These are phyloP conservation scores for Lacerta bilineata DNA, from an alignment of 2,797 vertebrate species.

Conservation along the genomic window DNA sequence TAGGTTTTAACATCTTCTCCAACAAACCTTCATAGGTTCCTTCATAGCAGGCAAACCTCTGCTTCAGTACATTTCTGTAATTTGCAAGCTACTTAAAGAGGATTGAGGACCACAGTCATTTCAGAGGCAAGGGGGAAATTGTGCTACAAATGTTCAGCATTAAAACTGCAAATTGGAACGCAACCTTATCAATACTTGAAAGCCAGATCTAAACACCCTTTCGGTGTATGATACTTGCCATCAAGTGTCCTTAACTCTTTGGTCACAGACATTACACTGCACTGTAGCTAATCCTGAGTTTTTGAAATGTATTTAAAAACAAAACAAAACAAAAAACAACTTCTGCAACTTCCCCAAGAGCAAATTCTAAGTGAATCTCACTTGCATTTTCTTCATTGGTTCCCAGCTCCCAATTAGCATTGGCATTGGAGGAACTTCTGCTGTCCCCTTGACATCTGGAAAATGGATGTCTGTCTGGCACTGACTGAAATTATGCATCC, in stretches of 20 bases:
- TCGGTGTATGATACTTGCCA: not conserved
- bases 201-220: not conserved
- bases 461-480: constrained; percentile 33
- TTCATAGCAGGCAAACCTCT: not conserved
- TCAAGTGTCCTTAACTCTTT: not conserved
- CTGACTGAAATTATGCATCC: constrained; percentile 33
- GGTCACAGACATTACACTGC: too few species aligned
- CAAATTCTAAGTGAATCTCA: constrained; percentile 7
- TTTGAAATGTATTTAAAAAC: not conserved
- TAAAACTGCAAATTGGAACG: not conserved
- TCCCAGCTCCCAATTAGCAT: constrained; percentile 18
- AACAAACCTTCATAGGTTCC: not conserved
- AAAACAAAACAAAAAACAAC: not conserved
- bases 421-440: constrained; percentile 16
- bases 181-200: not conserved
- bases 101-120: not conserved
- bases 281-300: not conserved
- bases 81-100: not conserved
- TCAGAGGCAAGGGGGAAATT: not conserved
- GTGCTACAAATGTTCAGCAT: not conserved
- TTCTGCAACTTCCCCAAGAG: constrained; percentile 4
- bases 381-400: constrained; percentile 27
- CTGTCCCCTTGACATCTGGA: constrained; percentile 31
- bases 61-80: not conserved
- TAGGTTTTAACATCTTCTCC: not conserved